These are phyloP conservation scores for Columbina picui DNA, from an alignment of 2,113 vertebrate genomes.

Conservation along the genomic window DNA sequence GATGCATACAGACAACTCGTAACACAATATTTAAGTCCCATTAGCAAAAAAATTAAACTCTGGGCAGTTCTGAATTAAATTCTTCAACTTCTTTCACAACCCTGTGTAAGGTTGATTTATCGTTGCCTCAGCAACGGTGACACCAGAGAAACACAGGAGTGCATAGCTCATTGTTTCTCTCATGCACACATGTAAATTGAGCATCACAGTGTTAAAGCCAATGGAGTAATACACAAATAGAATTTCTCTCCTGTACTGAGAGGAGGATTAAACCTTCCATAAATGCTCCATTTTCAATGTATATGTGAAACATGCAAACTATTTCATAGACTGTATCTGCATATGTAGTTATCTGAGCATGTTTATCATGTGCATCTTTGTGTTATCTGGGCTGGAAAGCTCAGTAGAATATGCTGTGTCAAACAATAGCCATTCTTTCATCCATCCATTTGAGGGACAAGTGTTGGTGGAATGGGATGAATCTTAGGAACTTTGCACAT, in stretches of 20 bases:
- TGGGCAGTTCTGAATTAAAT: background rate
- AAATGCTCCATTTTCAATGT: background rate
- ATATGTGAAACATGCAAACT: background rate
- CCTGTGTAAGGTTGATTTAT: background rate
- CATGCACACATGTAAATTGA: background rate
- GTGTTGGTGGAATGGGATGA: background rate
- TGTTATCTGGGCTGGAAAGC: background rate
- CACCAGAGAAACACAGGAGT: background rate
- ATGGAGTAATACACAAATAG: background rate
- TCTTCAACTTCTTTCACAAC: background rate
- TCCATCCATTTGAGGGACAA: background rate
- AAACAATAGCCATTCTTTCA: background rate
- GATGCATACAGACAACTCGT: background rate
- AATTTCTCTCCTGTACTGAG: background rate
- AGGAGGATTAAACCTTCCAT: background rate
- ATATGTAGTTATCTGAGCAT: background rate
- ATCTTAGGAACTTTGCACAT: background rate
- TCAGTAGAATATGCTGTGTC: background rate
- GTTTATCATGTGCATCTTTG: background rate
- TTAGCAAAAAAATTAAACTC: background rate
- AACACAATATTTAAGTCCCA: background rate
- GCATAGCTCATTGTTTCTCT: accelerated
- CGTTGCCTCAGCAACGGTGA: background rate
- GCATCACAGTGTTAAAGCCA: background rate
- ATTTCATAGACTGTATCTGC: background rate